Conservation (phyloP, 2,888 invertebrate species). For the Poecilobothrus nobilitatus region DNA sequence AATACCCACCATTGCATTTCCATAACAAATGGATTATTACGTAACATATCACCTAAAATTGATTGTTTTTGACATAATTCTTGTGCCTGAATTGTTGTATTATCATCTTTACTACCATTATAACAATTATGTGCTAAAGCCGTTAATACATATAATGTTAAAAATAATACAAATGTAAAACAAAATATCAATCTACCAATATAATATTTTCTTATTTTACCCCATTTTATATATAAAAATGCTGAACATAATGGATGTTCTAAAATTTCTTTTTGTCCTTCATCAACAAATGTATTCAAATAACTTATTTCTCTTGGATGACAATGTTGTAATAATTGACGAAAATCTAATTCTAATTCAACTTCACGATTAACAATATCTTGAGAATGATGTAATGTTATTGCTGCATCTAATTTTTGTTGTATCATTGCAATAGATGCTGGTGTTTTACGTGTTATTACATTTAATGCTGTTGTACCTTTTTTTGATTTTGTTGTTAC, state of each 20-base stretch:
- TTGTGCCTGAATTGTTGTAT: conserved; percentile 61
- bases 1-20: conserved; percentile 79
- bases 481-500: conserved; percentile 82
- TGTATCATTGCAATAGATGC: conserved; percentile 75
- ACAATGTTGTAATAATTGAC: conserved; percentile 72
- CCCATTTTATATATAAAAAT: conserved; percentile 82
- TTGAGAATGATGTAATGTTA: conserved; percentile 68
- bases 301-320: conserved; percentile 79
- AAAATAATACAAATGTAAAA: conserved; percentile 67
- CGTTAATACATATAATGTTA: conserved; percentile 74
- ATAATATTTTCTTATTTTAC: conserved; percentile 81
- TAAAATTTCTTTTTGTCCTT: conserved; percentile 79
- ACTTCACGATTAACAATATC: conserved; percentile 71
- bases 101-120: conserved; percentile 69
- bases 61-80: conserved; percentile 71
- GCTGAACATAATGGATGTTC: conserved; percentile 82
- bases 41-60: conserved; percentile 63
- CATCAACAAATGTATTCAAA: conserved; percentile 77
- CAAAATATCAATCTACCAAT: conserved; percentile 70
- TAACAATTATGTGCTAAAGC: conserved; percentile 78
- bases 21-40: conserved; percentile 66
- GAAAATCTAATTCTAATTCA: conserved; percentile 72
- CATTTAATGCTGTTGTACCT: conserved; percentile 75
- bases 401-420: conserved; percentile 71
- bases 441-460: conserved; percentile 78